Base-by-base conservation (phyloP, 2,797 vertebrate genomes). In the Netta rufina region DNA sequence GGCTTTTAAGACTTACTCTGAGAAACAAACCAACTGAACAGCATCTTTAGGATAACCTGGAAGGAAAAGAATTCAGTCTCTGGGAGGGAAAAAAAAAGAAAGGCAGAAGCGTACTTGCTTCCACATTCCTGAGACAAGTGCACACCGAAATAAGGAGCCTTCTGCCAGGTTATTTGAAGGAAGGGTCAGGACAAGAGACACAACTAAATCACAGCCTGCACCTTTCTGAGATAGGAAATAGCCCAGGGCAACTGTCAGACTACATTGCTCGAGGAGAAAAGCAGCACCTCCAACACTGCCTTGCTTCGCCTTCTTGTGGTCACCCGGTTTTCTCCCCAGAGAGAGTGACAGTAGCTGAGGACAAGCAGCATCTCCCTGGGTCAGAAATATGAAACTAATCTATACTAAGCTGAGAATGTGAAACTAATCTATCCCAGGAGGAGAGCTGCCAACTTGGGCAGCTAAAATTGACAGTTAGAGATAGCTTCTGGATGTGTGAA, bases 401-500 rank as follows among this genome's bases (percentile, higher is more conserved):
- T 84, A 41, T 41, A 75, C 76, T 89, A 62, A 92, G 51, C 84
- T 56, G 51, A 28, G 38, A 81, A 92, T 41, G n/a, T 78, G 84
- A 89, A 96, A 84, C 54, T 51, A 80, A 87, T 84, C 85, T 84
- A 69, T 62, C 77, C 1, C 8, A 75, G 73, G 66, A 93, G 62
- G 65, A 91, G 65, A 91, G 51, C 82, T 88, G 91, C 81, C 2
- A 24, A 58, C 79, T 91, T 30, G 87, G 89, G 62, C 76, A 84
- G 84, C 87, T 93, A 75, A 87, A 95, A 91, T 5, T 89, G 94
- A 70, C 89, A 84, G 79, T 66, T 86, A 64, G 53, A 73, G 86
- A 90, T 75, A 79, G 83, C 64, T 95, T 70, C 79, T 38, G 71
- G 69, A 90, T 27, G 90, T 92, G 91, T 87, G 91, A 96, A 84